These are phyloP conservation scores for Gorsachius magnificus DNA, from an alignment of 2,797 vertebrate genomes.

Conservation along the genomic window DNA sequence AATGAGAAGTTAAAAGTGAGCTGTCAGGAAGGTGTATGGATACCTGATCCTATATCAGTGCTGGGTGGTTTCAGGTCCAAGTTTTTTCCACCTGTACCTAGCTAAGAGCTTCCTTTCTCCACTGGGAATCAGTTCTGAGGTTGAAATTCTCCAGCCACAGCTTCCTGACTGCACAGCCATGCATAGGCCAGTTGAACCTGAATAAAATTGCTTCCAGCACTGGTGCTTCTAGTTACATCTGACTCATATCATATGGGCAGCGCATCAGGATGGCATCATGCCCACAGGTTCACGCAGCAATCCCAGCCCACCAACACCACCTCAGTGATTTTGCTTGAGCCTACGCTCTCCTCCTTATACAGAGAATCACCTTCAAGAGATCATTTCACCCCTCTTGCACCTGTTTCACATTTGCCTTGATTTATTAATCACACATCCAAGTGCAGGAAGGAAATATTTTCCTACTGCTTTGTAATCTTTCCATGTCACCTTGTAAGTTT, in stretches of 20 bases:
- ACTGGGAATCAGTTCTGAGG: neutral
- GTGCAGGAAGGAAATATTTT: neutral
- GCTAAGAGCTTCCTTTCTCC: neutral
- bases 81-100: neutral
- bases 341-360: neutral
- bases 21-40: neutral
- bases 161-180: neutral
- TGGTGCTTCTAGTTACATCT: neutral
- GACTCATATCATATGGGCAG: neutral
- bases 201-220: neutral
- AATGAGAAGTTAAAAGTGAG: neutral
- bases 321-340: neutral
- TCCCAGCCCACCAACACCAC: neutral
- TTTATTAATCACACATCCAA: neutral
- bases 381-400: neutral
- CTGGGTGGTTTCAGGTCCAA: neutral
- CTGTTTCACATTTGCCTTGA: neutral
- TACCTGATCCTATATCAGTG: neutral
- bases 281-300: neutral
- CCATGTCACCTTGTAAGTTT: neutral
- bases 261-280: neutral
- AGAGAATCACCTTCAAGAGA: neutral
- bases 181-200: neutral
- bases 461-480: neutral
- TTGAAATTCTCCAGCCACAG: neutral